Conservation (phyloP, 2,113 vertebrate species). For the Coreoperca whiteheadi region DNA sequence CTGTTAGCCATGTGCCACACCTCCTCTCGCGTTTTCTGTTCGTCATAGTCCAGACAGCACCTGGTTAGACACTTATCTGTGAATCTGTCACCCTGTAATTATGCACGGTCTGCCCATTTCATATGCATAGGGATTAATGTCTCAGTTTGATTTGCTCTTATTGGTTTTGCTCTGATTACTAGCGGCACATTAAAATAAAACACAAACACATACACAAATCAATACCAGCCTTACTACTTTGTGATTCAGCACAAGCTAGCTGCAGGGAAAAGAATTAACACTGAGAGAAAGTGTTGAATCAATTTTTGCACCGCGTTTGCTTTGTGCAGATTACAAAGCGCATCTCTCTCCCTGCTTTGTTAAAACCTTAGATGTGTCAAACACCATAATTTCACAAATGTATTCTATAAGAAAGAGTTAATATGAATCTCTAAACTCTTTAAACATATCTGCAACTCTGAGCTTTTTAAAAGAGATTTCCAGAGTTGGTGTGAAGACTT, state of each 20-base stretch:
- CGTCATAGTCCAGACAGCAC: constrained; percentile 14
- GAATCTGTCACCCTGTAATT: constrained; percentile 33
- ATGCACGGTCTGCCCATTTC: constrained; percentile 34
- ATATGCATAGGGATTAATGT: constrained; percentile 53
- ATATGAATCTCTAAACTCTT: neutral
- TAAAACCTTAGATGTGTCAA: constrained; percentile 17
- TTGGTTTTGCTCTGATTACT: constrained; percentile 52
- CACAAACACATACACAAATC: constrained; percentile 19
- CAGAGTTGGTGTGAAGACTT: constrained; percentile 27
- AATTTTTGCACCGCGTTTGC: constrained; percentile 22
- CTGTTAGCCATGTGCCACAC: constrained; percentile 1
- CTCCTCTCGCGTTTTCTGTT: neutral
- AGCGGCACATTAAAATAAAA: constrained; percentile 37
- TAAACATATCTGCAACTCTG: constrained; percentile 11
- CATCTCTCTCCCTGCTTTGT: constrained; percentile 20
- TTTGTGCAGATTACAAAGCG: constrained; percentile 44
- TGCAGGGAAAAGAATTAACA: constrained; percentile 18
- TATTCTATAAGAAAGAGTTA: constrained; percentile 4
- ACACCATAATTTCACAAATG: constrained; percentile 7
- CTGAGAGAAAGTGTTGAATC: constrained; percentile 33
- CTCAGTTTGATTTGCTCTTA: constrained; percentile 57
- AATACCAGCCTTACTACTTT: constrained; percentile 30
- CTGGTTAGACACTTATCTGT: constrained; percentile 21
- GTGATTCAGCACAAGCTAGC: constrained; percentile 31
- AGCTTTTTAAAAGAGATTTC: neutral